Base-by-base conservation (phyloP, 1,140 invertebrate species). In the Caenorhabditis latens region DNA sequence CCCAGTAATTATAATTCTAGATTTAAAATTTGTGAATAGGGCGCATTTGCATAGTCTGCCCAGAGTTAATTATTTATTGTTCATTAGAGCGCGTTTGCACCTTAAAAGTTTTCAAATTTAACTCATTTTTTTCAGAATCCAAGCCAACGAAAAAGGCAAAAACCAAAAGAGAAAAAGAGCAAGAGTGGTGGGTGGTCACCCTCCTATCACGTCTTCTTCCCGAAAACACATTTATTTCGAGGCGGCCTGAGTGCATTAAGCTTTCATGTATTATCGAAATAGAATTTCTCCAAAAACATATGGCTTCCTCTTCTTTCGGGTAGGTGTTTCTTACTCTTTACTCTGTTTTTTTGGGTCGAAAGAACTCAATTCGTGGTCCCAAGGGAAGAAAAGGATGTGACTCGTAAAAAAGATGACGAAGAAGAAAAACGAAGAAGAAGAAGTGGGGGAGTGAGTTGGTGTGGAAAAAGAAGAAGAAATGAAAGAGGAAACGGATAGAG, bases 381-480 rank as follows among this genome's bases (percentile, higher is more conserved):
- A n/a, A n/a, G 61, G 55, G 14, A 14, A 11, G 40, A 19, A n/a
- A 14, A n/a, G 71, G 4, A 13, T 24, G 14, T 2, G 46, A 50
- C 50, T 53, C 50, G 50, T 46, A 79, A 79, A 79, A 43, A 79
- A 32, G 32, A 32, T 32, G 32, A 32, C 0, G 32, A 2, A 32
- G 32, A 32, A 32, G 32, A 32, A 32, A 32, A 32, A 32, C 32
- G 21, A 48, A n/a, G 13, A 24, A 14, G 13, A 65, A 14, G 19
- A 71, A 71, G 65, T 71, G 65, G 40, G 42, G 65, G 61, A 63
- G 61, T 63, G 32, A 32, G 32, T 63, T 63, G 9, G 4, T 11
- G 50, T 53, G 16, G 46, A 79, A 42, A 42, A 71, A 8, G 40
- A 79, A 48, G n/a, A 79, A 50, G n/a, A 79, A 53, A 50, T 43